Percentiles rank a stretch among this genome's conserved stretches.
These are phyloP conservation scores for Ceratosolen fusciceps DNA, from an alignment of 1,140 invertebrate genomes.

Conservation along the genomic window DNA sequence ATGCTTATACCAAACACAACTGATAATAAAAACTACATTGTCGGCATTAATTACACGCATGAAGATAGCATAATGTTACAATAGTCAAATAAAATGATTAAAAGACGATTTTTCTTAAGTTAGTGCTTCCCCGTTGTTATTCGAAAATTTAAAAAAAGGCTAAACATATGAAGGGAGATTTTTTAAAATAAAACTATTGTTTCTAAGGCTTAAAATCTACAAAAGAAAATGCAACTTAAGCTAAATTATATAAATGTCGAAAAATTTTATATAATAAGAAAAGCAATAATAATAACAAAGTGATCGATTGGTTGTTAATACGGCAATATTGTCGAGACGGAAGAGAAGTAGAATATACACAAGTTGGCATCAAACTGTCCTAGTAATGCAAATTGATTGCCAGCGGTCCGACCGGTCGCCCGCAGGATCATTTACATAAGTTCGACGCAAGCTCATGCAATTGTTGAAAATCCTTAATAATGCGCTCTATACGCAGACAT, in stretches of 20 bases:
- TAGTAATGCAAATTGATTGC: conserved; percentile 1
- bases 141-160: too few species aligned
- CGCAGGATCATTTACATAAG: not conserved
- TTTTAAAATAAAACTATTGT: not conserved
- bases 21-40: not conserved
- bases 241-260: too few species aligned
- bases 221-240: too few species aligned
- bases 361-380: conserved; percentile 2
- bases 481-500: not conserved
- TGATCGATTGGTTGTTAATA: not conserved
- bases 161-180: not conserved
- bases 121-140: too few species aligned
- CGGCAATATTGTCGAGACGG: too few species aligned
- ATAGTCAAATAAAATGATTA: not conserved
- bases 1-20: not conserved
- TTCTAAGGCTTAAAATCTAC: too few species aligned
- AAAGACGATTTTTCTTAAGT: not conserved
- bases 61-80: not conserved
- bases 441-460: not conserved
- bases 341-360: not conserved
- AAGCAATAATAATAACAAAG: not conserved
- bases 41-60: not conserved
- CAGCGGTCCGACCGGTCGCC: not conserved
- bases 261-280: too few species aligned
- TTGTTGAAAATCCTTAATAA: not conserved